Evolutionary conservation across 2,797 vertebrate species (phyloP), one percentile per base, ranked within the genome.

Genomic region (Typhlichthys eigenmanni): DNA sequence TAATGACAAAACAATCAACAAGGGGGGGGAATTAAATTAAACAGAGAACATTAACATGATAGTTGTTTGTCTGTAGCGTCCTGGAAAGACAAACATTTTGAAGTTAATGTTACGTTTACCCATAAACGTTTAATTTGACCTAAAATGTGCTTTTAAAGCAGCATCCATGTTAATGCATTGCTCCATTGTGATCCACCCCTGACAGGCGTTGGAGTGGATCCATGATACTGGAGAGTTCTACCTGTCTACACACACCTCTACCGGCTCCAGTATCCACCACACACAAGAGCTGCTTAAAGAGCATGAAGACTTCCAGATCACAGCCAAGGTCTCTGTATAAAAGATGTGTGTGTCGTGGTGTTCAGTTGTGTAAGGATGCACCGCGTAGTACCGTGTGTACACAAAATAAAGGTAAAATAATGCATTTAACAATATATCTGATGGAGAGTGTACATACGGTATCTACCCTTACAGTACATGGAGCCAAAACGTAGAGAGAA

Each of bases 191-290:
- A 63, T 80, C 70, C 71, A 70, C 62, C 43, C 64, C 64, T 76
- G 49, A n/a, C 81, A 99, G 98, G 98, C 98, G 48, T 81, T 99
- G 58, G 98, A 99, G 68, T 99, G 98, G 98, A 98, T 99, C 87
- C 98, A 99, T 55, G 97, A 99, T 90, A 99, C 94, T 0, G 98
- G 98, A 24, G 98, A 99, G 82, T 98, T 99, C 87, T 99, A 99
- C 91, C 93, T 99, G 80, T 98, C 96, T 79, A 98, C 98, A 0
- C 98, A 99, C 78, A 99, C 94, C 59, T 98, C 97, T 55, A 98
- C 97, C 0, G 97, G 98, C 50, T 98, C 97, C 51, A 96, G 95
- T 76, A 95, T 98, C 51, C 97, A 99, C 82, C 96, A 99, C 90
- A 98, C 97, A 4, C 98, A 99, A 82, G 96, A 98, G 87, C 66